Evolutionary conservation across 2,113 vertebrate species (phyloP).

Genomic region (Excalfactoria chinensis): DNA sequence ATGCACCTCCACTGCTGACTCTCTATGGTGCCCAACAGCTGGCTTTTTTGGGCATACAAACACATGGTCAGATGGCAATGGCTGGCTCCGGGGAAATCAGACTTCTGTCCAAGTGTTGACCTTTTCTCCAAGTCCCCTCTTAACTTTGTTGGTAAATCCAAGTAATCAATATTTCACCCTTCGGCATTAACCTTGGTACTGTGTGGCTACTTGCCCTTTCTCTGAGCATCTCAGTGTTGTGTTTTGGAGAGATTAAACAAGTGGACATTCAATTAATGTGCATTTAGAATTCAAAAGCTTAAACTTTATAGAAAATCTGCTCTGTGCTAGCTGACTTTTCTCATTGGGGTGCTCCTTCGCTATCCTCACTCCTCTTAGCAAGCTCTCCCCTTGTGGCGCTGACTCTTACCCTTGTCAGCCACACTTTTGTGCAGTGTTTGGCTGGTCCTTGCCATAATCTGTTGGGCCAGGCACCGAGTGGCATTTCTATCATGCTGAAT

Average conservation of each 20-base stretch:
- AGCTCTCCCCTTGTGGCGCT: accelerated
- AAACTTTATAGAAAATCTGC: neutral
- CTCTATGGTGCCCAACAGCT: neutral
- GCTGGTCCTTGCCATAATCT: neutral
- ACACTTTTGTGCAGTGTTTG: neutral
- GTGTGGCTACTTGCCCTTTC: neutral
- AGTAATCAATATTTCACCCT: conserved; percentile 36
- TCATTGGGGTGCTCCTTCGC: neutral
- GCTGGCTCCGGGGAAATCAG: neutral
- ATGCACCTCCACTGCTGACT: neutral
- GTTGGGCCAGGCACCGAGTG: neutral
- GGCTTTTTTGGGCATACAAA: neutral
- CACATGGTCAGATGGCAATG: neutral
- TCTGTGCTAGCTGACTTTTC: neutral
- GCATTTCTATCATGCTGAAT: neutral
- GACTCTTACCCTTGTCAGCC: neutral
- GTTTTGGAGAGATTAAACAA: neutral
- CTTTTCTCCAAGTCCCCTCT: neutral
- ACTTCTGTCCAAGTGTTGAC: neutral
- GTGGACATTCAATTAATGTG: neutral
- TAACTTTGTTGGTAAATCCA: conserved; percentile 38
- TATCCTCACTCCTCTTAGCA: neutral
- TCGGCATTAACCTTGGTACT: neutral
- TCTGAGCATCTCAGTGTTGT: neutral
- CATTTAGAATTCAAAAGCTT: conserved; percentile 32